These are phyloP conservation scores for Caenorhabditis sp. DNA, from an alignment of 2,888 invertebrate genomes.

Conservation along the genomic window DNA sequence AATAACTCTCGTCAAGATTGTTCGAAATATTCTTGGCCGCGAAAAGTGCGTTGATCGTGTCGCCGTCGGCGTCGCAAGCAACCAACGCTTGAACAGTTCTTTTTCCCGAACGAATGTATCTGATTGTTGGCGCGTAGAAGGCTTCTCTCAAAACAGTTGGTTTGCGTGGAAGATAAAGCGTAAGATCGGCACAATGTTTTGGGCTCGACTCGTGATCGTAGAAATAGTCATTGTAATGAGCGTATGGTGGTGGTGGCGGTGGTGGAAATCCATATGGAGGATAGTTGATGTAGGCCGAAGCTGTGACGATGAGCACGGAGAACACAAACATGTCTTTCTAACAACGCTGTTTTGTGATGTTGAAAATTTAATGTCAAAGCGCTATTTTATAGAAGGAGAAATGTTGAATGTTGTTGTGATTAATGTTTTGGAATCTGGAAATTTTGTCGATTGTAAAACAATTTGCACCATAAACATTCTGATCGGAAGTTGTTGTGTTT, in stretches of 20 bases:
- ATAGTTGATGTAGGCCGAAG: slow-evolving; percentile 4
- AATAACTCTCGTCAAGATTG: not conserved
- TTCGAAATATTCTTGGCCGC: not conserved
- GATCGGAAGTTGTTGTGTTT: too few relatives aligned
- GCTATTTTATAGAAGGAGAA: slow-evolving; percentile 16
- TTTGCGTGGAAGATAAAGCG: slow-evolving; percentile 6
- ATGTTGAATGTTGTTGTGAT: slow-evolving; percentile 6
- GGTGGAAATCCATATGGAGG: not conserved
- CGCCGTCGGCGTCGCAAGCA: slow-evolving; percentile 14
- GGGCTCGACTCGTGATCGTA: slow-evolving; percentile 12
- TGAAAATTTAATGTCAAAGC: not conserved
- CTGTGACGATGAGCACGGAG: slow-evolving; percentile 14
- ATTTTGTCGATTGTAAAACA: too few relatives aligned
- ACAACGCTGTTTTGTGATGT: slow-evolving; percentile 12
- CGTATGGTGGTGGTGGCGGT: slow-evolving; percentile 15
- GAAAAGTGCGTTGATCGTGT: slow-evolving; percentile 11
- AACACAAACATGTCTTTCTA: slow-evolving; percentile 20
- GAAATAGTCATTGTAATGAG: slow-evolving; percentile 1
- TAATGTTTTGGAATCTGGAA: too few relatives aligned
- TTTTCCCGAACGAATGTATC: slow-evolving; percentile 13
- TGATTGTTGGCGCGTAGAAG: slow-evolving; percentile 33
- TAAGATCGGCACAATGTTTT: slow-evolving; percentile 19
- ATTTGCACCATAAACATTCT: too few relatives aligned
- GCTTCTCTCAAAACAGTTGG: slow-evolving; percentile 14
- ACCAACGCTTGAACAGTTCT: slow-evolving; percentile 11